Evolutionary conservation across 1,140 invertebrate species (phyloP).

Genomic region (Pseudoatta argentina): DNA sequence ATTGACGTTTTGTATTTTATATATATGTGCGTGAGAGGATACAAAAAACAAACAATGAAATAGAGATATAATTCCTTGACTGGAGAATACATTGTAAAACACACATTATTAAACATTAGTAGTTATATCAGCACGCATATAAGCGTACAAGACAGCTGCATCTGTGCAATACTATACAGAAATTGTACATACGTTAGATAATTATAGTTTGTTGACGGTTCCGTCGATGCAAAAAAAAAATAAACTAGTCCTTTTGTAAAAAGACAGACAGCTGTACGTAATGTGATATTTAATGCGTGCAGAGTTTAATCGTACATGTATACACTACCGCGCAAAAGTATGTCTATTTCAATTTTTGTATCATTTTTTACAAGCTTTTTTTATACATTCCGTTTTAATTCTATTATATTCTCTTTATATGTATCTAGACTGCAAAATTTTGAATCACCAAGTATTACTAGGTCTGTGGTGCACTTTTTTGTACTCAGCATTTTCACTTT

Average conservation of each 20-base stretch:
- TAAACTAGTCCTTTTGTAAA: conserved; percentile 82
- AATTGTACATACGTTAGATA: conserved; percentile 48
- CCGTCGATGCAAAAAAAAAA: conserved; percentile 55
- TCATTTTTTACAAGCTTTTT: no score
- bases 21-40: background rate
- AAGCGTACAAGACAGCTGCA: conserved; percentile 38
- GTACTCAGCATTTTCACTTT: no score
- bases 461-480: no score
- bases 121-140: background rate
- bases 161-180: conserved; percentile 54
- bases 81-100: background rate
- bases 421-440: no score
- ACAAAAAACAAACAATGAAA: background rate
- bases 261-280: conserved; percentile 80
- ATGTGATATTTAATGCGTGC: conserved; percentile 81
- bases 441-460: no score
- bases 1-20: conserved; percentile 7
- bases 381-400: no score
- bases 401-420: no score
- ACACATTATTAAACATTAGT: background rate
- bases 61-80: background rate
- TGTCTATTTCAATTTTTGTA: no score
- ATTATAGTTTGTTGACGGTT: conserved; percentile 46
- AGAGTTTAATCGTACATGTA: conserved; percentile 56
- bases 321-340: no score